These are phyloP conservation scores for Parotia lawesii DNA, from an alignment of 2,113 vertebrate genomes.

Conservation along the genomic window DNA sequence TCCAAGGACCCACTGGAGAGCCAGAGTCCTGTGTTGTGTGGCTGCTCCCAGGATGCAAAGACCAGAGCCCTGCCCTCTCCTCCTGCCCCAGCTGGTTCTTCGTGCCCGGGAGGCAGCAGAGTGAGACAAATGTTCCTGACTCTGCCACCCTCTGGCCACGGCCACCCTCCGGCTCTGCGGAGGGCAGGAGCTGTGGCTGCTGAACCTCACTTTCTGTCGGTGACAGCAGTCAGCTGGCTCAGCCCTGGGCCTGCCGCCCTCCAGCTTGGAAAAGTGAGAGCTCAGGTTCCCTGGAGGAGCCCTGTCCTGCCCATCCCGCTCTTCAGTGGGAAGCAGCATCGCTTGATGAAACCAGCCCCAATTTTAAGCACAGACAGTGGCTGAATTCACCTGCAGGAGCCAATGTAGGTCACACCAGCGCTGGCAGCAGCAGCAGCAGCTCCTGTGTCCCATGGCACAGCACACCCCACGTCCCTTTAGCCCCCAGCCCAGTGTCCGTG, in stretches of 20 bases:
- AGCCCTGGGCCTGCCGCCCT: not conserved
- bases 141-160: not conserved
- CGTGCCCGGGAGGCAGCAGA: not conserved
- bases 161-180: not conserved
- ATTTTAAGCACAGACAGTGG: accelerated
- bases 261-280: not conserved
- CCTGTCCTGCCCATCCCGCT: not conserved
- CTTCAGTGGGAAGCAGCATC: not conserved
- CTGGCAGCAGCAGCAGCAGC: not conserved
- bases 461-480: accelerated
- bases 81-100: not conserved
- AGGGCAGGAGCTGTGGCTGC: not conserved
- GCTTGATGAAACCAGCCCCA: not conserved
- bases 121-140: not conserved
- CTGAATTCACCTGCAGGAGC: not conserved
- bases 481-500: accelerated
- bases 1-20: not conserved
- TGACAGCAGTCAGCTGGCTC: not conserved
- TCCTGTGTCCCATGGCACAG: not conserved
- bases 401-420: not conserved
- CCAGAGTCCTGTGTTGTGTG: not conserved
- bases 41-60: not conserved
- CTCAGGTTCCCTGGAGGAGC: not conserved
- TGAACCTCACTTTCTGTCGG: not conserved
- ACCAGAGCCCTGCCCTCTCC: not conserved